These are phyloP conservation scores for Gallinago nigripennis DNA, from an alignment of 2,797 vertebrate genomes.

Conservation along the genomic window DNA sequence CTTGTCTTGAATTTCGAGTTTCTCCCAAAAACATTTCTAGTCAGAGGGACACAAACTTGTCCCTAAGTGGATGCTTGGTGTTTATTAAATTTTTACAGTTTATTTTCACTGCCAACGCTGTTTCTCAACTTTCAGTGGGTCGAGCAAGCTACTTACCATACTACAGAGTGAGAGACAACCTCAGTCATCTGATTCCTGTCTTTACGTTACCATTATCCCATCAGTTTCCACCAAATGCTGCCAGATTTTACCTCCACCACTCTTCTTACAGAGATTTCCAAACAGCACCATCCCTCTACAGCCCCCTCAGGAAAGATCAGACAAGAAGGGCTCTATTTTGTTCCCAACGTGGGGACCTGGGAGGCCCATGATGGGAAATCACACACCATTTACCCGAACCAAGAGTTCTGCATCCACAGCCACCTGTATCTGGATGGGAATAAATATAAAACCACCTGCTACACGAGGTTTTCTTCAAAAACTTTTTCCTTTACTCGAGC, in stretches of 20 bases:
- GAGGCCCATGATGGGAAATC: not conserved
- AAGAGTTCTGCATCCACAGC: not conserved
- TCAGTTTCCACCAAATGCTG: not conserved
- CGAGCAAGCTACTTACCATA: not conserved
- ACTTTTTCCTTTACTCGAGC: not conserved
- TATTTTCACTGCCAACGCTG: not conserved
- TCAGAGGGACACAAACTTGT: not conserved
- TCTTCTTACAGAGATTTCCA: not conserved
- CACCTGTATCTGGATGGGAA: not conserved
- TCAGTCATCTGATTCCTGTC: rapidly evolving
- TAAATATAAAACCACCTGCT: not conserved
- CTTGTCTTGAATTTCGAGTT: not conserved
- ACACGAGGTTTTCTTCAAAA: not conserved
- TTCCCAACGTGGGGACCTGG: not conserved
- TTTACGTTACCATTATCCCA: not conserved
- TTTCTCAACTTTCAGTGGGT: not conserved
- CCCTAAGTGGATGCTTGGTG: not conserved
- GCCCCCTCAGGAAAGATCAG: not conserved
- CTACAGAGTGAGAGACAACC: not conserved
- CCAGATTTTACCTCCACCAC: not conserved
- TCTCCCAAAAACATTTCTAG: not conserved
- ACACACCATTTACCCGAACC: not conserved
- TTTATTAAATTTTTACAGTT: not conserved
- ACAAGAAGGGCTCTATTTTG: not conserved
- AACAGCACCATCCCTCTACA: not conserved